Conservation (phyloP, 1,140 invertebrate species). For the Drosophila kikkawai region DNA sequence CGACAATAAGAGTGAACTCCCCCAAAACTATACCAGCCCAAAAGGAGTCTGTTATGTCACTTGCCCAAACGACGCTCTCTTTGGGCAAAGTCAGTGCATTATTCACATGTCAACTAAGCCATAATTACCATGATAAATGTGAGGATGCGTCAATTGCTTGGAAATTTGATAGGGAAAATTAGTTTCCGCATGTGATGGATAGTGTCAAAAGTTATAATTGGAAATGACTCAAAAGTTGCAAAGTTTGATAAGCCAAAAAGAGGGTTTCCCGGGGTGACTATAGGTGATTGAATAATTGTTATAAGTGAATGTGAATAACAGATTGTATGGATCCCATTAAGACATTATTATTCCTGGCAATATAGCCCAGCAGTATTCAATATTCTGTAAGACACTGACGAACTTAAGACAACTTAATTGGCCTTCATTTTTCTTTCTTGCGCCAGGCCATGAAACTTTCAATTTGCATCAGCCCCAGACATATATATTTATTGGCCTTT, state of each 20-base stretch:
- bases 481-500: constrained; percentile 37
- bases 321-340: too few relatives aligned
- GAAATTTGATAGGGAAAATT: constrained; percentile 17
- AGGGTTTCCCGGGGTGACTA: neutral
- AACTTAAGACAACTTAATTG: constrained; percentile 18
- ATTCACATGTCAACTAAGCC: constrained; percentile 2
- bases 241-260: neutral
- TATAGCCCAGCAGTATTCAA: neutral
- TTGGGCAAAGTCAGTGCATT: neutral
- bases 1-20: constrained; percentile 4
- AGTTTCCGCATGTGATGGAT: constrained; percentile 16
- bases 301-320: too few relatives aligned
- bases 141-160: constrained; percentile 16
- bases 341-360: too few relatives aligned
- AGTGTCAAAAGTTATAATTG: constrained; percentile 19
- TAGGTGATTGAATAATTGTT: too few relatives aligned
- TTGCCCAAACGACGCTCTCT: neutral
- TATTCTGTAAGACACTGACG: neutral
- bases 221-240: constrained; percentile 1
- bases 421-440: constrained; percentile 30
- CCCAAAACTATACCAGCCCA: constrained; percentile 10
- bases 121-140: constrained; percentile 20
- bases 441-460: constrained; percentile 24
- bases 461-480: constrained; percentile 37
- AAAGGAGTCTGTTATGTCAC: constrained; percentile 44